phyloP scores from a whole-genome alignment of 1,140 invertebrate genomes.

The Catajapyx aquilonaris region DNA sequence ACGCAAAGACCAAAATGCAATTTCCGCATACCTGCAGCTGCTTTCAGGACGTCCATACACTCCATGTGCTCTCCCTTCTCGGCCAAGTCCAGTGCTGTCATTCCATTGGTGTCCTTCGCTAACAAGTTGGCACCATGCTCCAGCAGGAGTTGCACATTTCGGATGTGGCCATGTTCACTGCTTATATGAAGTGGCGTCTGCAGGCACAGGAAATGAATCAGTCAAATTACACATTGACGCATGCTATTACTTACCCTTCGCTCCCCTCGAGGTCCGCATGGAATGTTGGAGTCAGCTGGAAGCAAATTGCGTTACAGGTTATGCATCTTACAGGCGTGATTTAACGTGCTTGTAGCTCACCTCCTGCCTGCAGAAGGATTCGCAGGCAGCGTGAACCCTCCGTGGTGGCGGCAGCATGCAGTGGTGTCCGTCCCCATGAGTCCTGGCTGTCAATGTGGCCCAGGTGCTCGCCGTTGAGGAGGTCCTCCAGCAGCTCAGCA shows the following conservation, averaged over 20 bases:
- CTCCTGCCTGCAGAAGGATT: slow-evolving; percentile 46
- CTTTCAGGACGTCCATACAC: slow-evolving; percentile 40
- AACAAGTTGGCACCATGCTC: slow-evolving; percentile 41
- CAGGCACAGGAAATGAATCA: too few species aligned
- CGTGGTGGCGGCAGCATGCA: slow-evolving; percentile 74
- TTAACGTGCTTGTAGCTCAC: too few species aligned
- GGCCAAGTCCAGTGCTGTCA: slow-evolving; percentile 51
- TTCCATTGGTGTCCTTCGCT: slow-evolving; percentile 37
- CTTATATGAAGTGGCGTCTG: slow-evolving; percentile 62
- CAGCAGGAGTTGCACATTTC: slow-evolving; percentile 44
- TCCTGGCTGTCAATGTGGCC: slow-evolving; percentile 52
- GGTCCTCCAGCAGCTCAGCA: slow-evolving; percentile 59
- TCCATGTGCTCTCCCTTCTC: slow-evolving; percentile 43
- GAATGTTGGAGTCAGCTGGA: slow-evolving; percentile 42
- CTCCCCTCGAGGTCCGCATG: slow-evolving; percentile 39
- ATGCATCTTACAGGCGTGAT: too few species aligned
- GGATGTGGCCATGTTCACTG: slow-evolving; percentile 51
- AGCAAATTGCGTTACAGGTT: too few species aligned
- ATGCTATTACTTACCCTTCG: slow-evolving; percentile 28
- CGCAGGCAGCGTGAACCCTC: slow-evolving; percentile 57
- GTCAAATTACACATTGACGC: too few species aligned
- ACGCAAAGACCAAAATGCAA: background rate
- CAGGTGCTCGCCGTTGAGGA: slow-evolving; percentile 47
- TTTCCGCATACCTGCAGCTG: slow-evolving; percentile 35
- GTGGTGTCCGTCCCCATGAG: slow-evolving; percentile 50